Evolutionary conservation across 2,888 invertebrate genomes (phyloP).

Genomic region (Plagiodera versicolora): DNA sequence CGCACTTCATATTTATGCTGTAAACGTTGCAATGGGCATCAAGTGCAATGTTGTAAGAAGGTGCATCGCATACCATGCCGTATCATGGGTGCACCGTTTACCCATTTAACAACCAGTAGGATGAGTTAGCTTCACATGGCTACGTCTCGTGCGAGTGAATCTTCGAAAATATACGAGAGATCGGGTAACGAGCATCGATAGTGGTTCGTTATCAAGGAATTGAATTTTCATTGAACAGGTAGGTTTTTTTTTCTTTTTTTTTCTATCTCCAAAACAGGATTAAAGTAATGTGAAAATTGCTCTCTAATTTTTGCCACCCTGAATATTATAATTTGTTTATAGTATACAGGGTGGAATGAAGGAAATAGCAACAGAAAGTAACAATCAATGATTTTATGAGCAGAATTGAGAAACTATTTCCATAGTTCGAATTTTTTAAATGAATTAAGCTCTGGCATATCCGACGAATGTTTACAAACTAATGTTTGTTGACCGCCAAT

Average conservation of each 20-base stretch:
- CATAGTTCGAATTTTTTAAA: too few species aligned
- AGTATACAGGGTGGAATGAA: too few species aligned
- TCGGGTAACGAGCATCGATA: not conserved
- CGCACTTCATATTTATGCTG: too few species aligned
- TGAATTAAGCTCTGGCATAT: not conserved
- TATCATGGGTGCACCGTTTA: not conserved
- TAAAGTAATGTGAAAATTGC: too few species aligned
- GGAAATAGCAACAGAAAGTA: too few species aligned
- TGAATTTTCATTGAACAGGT: not conserved
- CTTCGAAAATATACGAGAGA: not conserved
- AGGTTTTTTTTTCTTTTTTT: not conserved
- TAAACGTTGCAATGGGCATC: not conserved
- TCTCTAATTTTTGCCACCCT: too few species aligned
- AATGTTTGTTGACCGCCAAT: not conserved
- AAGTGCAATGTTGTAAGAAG: not conserved
- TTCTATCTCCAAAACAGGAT: too few species aligned
- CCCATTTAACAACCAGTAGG: slow-evolving; percentile 10
- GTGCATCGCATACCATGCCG: slow-evolving; percentile 1
- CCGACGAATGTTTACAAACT: not conserved
- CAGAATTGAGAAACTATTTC: too few species aligned
- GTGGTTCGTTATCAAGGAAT: not conserved
- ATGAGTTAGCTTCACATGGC: slow-evolving; percentile 4
- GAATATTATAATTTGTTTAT: too few species aligned
- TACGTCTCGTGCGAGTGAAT: slow-evolving; percentile 1
- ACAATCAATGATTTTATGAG: too few species aligned